phyloP scores from a whole-genome alignment of 2,113 vertebrate species.

The Dasyurus viverrinus region DNA sequence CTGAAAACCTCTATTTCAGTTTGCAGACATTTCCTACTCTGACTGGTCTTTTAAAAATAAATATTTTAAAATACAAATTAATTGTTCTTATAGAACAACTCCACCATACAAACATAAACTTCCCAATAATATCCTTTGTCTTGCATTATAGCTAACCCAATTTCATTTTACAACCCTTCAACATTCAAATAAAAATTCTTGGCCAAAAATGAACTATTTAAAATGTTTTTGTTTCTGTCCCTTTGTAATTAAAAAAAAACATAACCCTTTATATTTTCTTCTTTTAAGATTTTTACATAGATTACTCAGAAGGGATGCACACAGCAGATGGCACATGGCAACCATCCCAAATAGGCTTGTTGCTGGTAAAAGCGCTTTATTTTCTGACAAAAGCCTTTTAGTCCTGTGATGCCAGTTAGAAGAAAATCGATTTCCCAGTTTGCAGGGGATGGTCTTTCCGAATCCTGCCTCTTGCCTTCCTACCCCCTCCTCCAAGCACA shows the following conservation, averaged over 20 bases:
- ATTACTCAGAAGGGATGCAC: constrained; percentile 19
- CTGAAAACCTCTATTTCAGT: constrained; percentile 61
- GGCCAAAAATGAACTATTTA: neutral
- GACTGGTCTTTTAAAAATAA: constrained; percentile 37
- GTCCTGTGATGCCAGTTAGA: neutral
- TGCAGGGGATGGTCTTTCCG: constrained; percentile 22
- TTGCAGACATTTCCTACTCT: constrained; percentile 16
- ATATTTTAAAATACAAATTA: constrained; percentile 39
- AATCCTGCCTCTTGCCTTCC: neutral
- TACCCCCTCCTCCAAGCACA: constrained; percentile 36
- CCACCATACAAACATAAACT: neutral
- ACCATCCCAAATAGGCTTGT: constrained; percentile 5
- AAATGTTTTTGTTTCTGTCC: neutral
- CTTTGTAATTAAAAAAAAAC: constrained; percentile 12
- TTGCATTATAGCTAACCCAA: constrained; percentile 48
- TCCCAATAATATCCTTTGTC: constrained; percentile 64
- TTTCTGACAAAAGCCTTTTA: constrained; percentile 57
- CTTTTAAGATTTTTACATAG: constrained; percentile 43
- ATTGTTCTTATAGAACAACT: constrained; percentile 13
- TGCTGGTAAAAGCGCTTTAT: constrained; percentile 52
- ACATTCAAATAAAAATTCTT: neutral
- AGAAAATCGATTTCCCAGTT: constrained; percentile 45
- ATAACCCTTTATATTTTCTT: constrained; percentile 39
- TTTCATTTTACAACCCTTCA: constrained; percentile 37
- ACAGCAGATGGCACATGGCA: constrained; percentile 31